Evolutionary conservation across 2,888 invertebrate genomes (phyloP).

Genomic region (Uloborus plumipes): DNA sequence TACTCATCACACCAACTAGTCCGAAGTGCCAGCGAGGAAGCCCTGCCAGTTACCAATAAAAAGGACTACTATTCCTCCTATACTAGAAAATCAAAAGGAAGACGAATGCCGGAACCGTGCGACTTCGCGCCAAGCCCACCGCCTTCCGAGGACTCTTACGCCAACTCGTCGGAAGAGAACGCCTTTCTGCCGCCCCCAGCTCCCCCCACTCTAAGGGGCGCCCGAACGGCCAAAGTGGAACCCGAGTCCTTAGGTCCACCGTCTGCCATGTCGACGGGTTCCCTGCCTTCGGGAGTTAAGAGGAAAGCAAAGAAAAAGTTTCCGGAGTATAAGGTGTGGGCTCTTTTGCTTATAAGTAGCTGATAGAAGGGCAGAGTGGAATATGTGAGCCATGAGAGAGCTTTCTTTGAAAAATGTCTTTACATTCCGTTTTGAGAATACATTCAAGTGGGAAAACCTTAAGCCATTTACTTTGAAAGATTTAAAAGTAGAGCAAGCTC

Average conservation of each 20-base stretch:
- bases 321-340: conserved; percentile 66
- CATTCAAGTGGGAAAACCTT: too few species aligned
- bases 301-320: conserved; percentile 66
- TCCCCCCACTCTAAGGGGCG: conserved; percentile 40
- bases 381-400: conserved; percentile 32
- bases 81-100: conserved; percentile 63
- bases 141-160: conserved; percentile 66
- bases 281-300: conserved; percentile 60
- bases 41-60: conserved; percentile 67
- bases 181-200: conserved; percentile 60
- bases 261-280: conserved; percentile 53
- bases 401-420: neutral
- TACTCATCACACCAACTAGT: conserved; percentile 66
- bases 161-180: conserved; percentile 65
- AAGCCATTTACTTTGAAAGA: neutral
- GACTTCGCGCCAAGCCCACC: conserved; percentile 67
- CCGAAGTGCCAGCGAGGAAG: conserved; percentile 68
- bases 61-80: conserved; percentile 64
- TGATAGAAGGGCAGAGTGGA: conserved; percentile 6
- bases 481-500: neutral
- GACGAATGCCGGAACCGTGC: conserved; percentile 65
- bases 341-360: neutral
- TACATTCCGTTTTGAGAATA: too few species aligned
- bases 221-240: conserved; percentile 51
- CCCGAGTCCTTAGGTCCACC: conserved; percentile 51